These are phyloP conservation scores for Sialia sialis DNA, from an alignment of 2,113 vertebrate genomes.

Conservation along the genomic window DNA sequence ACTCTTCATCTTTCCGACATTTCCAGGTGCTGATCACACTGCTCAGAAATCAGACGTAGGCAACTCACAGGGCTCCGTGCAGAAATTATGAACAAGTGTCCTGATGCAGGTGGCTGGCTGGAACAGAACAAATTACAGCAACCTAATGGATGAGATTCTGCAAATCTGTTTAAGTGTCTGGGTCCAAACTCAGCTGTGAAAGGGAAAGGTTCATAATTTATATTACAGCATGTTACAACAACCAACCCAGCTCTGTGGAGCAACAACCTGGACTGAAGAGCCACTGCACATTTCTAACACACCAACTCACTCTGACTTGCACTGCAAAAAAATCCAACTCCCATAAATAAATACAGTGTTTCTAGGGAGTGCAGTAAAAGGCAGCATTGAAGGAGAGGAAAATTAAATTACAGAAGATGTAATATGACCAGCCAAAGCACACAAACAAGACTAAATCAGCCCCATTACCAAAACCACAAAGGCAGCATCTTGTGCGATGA, in stretches of 20 bases:
- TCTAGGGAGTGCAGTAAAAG: neutral
- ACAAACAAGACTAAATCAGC: slow-evolving; percentile 42
- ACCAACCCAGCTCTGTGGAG: neutral
- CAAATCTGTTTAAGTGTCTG: neutral
- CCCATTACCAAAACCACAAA: slow-evolving; percentile 51
- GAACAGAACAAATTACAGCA: neutral
- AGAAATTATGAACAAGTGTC: neutral
- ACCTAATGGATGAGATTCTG: no score
- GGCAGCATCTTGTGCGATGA: neutral
- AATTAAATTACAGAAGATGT: slow-evolving; percentile 38
- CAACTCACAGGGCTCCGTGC: neutral
- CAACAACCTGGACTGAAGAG: accelerated
- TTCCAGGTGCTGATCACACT: neutral
- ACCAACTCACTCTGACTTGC: neutral
- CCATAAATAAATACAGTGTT: neutral
- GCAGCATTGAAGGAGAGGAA: neutral
- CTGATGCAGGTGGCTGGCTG: neutral
- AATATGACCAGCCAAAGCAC: slow-evolving; percentile 48
- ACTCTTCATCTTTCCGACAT: neutral
- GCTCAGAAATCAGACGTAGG: neutral
- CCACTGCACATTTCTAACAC: neutral
- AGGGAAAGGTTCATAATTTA: neutral
- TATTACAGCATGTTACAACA: neutral
- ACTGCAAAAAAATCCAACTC: neutral
- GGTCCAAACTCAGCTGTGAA: neutral